Evolutionary conservation across 2,113 vertebrate genomes (phyloP).

Genomic region (Melospiza melodia): DNA sequence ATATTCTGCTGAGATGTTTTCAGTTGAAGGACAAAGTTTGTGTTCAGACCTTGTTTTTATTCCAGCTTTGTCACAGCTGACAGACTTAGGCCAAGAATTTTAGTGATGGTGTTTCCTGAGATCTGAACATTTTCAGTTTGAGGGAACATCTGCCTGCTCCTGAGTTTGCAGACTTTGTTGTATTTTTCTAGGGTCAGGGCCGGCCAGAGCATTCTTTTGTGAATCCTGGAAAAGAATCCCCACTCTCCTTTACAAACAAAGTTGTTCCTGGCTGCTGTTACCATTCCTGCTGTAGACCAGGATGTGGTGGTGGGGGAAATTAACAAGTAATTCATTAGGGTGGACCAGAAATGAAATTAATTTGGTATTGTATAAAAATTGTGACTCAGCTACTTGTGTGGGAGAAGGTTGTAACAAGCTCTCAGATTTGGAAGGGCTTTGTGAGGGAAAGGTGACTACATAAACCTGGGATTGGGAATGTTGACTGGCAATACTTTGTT

Average conservation of each 20-base stretch:
- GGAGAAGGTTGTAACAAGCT: not conserved
- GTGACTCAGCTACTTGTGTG: not conserved
- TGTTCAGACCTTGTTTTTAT: conserved; percentile 30
- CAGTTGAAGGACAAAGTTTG: conserved; percentile 12
- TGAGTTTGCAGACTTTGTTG: conserved; percentile 26
- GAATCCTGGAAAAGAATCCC: conserved; percentile 20
- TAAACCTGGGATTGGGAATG: not conserved
- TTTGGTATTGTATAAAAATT: not conserved
- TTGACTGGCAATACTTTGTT: not conserved
- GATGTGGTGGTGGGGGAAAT: not conserved
- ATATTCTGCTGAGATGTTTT: not conserved
- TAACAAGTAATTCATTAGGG: not conserved
- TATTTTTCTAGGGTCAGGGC: not conserved
- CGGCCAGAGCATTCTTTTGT: conserved; percentile 24
- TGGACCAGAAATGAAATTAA: not conserved
- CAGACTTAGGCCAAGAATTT: conserved; percentile 33
- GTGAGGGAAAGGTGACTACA: not conserved
- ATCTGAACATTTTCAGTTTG: conserved; percentile 7
- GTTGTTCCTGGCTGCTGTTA: not conserved
- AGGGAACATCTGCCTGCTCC: conserved; percentile 45
- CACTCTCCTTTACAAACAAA: not conserved
- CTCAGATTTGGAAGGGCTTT: not conserved
- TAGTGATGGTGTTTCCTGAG: conserved; percentile 54
- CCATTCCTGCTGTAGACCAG: not conserved
- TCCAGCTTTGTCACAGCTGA: conserved; percentile 9